Base-by-base conservation (phyloP, 2,113 vertebrate species). In the Astatoreochromis straeleni region DNA sequence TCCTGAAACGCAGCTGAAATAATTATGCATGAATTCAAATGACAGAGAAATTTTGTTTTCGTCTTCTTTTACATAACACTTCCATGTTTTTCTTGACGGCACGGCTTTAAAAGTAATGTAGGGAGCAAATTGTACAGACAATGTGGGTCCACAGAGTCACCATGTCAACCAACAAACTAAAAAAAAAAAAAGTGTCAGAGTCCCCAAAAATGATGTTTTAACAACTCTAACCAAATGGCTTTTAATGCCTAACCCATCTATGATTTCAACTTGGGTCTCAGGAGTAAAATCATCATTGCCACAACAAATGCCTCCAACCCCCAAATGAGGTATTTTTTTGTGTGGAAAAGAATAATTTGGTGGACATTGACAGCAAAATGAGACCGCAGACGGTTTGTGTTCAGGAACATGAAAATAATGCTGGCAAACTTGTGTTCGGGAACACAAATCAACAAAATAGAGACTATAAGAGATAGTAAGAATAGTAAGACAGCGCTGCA, bases 341-440 rank as follows among this genome's bases (percentile, higher is more conserved):
- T 45, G 40, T 47, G 68, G 40, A 73, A 73, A 45, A 47, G 14
- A 73, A 11, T 10, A 26, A 45, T 70, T 42, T 70, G 21, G 21
- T 45, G 5, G 38, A 45, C 21, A 45, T 7, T 0, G 9, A 26
- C 2, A 1, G 8, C 7, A 3, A 73, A 17, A 45, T 26, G 13
- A 73, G 21, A 0, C 9, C 0, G 65, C 7, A 26, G 38, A 73
- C 0, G 0, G 8, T 26, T 26, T 73, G 65, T 17, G 13, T 73
- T 73, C 21, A 45, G 58, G 0, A 63, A 63, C 31, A 63, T n/a
- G 0, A 35, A 63, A 63, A 19, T 63, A 63, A 60, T 60, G 57
- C 57, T 33, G 16, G 58, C 33, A 33, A 33, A 19, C 57, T 60
- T 63, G 16, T 63, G 58, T 35, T 35, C 4, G 2, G 38, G 21